Base-by-base conservation (phyloP, 2,888 invertebrate species). In the Ornithoptera alexandrae region DNA sequence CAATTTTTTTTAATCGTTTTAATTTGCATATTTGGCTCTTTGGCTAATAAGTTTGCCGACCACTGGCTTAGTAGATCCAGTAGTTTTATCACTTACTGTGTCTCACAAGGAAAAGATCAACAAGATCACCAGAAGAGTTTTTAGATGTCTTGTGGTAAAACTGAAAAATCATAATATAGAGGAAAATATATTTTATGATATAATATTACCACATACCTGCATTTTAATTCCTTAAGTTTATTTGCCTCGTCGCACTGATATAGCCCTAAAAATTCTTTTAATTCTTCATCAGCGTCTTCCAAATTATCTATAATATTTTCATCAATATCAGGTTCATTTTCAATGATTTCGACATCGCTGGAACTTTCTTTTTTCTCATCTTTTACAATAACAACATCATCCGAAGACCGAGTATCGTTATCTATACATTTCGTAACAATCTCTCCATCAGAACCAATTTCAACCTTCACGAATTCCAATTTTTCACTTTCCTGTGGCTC, bases 361-460 rank as follows among this genome's bases (percentile, higher is more conserved):
- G 88, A 90, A 75, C 81, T 81, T 7, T 79, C 79, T 6, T 83
- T 74, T 24, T 73, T 79, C 46, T 81, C 81, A 60, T 84, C 82
- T 71, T 85, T 83, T 1, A 84, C 80, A 6, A 84, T 76, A 6
- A 85, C 76, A 2, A 88, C 79, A 18, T 86, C 86, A 62, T 84
- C 82, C 58, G 79, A 75, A 17, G 75, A 80, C 50, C 76, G 74
- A 0, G 75, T 72, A 24, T 79, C 78, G 46, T 84, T 81, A 56
- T 87, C 85, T 69, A 88, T 77, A 0, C 87, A 84, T 58, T 85
- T 85, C 0, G 89, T 86, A 1, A 88, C 82, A 8, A 89, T 88
- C 72, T 91, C 90, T 0, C 89, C 89, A 62, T 91, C 89, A 0
- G 88, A 87, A n/a, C 87, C 90, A 22, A 90, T 89, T 77, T 91